Evolutionary conservation across 2,113 vertebrate genomes (phyloP).

Genomic region (Passerina amoena): DNA sequence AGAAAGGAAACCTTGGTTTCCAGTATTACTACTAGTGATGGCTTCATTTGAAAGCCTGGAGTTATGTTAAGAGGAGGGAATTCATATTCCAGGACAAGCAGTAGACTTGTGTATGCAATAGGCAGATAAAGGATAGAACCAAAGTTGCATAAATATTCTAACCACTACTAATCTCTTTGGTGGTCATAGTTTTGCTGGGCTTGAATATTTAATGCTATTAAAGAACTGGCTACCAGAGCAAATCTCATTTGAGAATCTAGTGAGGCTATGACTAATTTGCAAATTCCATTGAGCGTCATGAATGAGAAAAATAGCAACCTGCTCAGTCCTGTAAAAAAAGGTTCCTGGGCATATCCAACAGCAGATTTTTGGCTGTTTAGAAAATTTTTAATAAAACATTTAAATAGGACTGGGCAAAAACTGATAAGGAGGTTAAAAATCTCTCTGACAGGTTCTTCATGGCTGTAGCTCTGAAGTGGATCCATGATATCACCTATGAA

Average conservation of each 20-base stretch:
- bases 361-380: neutral
- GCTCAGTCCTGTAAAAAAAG: neutral
- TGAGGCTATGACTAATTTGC: neutral
- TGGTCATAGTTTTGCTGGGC: neutral
- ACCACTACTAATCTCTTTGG: neutral
- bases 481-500: neutral
- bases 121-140: neutral
- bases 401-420: neutral
- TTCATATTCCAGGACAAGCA: neutral
- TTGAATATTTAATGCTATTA: neutral
- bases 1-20: neutral
- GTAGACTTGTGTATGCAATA: neutral
- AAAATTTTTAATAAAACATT: neutral
- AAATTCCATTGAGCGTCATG: neutral
- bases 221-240: neutral
- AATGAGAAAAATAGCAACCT: neutral
- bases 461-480: neutral
- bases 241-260: neutral
- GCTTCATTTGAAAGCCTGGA: neutral
- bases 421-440: neutral
- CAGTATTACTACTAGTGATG: neutral
- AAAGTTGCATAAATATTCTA: neutral
- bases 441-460: neutral
- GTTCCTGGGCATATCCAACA: neutral
- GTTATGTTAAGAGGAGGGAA: neutral